Evolutionary conservation across 2,888 invertebrate species (phyloP), one percentile per base, ranked within the genome.

Genomic region (Apodemia mormo): DNA sequence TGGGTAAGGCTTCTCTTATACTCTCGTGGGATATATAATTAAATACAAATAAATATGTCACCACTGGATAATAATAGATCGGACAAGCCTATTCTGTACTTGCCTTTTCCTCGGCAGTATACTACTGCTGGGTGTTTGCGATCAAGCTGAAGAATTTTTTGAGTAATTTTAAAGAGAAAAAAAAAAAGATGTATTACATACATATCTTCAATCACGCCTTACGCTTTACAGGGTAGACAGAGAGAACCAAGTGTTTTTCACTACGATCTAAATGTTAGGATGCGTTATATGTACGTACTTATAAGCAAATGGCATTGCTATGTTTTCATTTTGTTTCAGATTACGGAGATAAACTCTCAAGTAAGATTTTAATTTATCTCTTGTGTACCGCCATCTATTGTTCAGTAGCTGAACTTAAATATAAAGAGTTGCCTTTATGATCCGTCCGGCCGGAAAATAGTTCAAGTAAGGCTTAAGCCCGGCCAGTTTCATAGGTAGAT

Each of bases 341-440:
- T 43, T 85, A 85, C 40, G 85, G 85, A 3, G 82, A 80, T 68
- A 72, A 56, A 14, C 75, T 85, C 65, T 76, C 85, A 68, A 85
- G 85, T 85, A 72, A 83, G 84, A 76, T 43, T n/a, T 40, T 33
- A 56, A 4, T 58, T 2, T n/a, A 22, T 56, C 7, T 9, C 22
- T n/a, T 8, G 29, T 22, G 7, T 3, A 54, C n/a, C 22, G 45
- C 45, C 45, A 45, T 45, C 45, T 45, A 45, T 45, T 6, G 45
- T 45, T 45, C 12, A 45, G 45, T 45, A 45, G 45, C 45, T 45
- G 2, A 45, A 45, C 12, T 45, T 3, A 45, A 45, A 45, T 45
- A 45, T 45, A 45, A 45, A 45, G 12, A 7, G 7, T n/a, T 3
- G 54, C 12, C 8, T 56, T 2, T 7, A n/a, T 56, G 22, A 22